Conservation (phyloP, 2,797 vertebrate genomes). For the Neopelma chrysocephalum region DNA sequence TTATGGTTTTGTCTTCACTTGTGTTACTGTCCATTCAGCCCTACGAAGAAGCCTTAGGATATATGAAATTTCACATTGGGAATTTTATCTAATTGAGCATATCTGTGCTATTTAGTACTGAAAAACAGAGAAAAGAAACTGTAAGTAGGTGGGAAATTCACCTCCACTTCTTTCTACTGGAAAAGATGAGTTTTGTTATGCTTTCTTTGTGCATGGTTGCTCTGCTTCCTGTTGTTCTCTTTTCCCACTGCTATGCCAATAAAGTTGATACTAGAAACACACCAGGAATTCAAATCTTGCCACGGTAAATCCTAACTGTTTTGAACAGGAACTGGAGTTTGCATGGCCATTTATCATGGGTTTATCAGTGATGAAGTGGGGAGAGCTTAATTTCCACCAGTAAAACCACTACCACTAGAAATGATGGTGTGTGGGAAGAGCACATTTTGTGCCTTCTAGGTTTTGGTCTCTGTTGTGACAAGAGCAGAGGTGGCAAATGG, state of each 20-base stretch:
- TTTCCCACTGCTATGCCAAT: neutral
- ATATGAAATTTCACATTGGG: neutral
- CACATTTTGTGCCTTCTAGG: neutral
- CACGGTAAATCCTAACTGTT: neutral
- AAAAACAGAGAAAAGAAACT: neutral
- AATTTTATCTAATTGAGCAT: neutral
- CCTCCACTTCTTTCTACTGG: neutral
- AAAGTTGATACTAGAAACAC: neutral
- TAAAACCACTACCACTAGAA: neutral
- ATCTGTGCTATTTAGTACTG: neutral
- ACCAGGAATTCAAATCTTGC: neutral
- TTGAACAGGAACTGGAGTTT: neutral
- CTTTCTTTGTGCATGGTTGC: neutral
- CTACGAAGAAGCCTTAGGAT: neutral
- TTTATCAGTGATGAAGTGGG: neutral
- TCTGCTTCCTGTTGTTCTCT: neutral
- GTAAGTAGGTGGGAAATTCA: neutral
- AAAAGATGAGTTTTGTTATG: rapidly evolving
- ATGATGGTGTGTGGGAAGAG: neutral
- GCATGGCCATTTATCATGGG: neutral
- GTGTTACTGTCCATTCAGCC: neutral
- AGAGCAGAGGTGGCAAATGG: neutral
- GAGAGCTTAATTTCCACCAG: neutral
- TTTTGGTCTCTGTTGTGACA: neutral
- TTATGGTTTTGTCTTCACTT: neutral